These are phyloP conservation scores for Perca fluviatilis DNA, from an alignment of 2,113 vertebrate genomes.

Conservation along the genomic window DNA sequence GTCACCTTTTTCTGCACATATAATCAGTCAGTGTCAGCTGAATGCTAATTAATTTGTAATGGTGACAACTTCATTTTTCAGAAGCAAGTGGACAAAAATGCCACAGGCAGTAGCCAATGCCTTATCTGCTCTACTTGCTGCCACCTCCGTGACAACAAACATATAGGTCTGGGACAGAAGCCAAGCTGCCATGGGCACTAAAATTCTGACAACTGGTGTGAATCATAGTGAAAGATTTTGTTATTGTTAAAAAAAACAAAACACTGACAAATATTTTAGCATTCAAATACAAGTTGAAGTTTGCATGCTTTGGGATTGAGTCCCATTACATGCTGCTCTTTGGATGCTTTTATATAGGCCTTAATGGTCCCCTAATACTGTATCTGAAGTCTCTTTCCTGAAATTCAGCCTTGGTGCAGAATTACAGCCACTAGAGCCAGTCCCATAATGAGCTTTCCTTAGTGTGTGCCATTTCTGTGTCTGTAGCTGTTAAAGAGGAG, in stretches of 20 bases:
- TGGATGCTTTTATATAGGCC: no score
- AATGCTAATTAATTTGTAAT: conserved; percentile 49
- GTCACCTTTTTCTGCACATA: conserved; percentile 26
- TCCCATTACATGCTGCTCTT: no score
- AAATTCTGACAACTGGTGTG: conserved; percentile 19
- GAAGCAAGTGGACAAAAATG: neutral
- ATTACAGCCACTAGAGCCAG: no score
- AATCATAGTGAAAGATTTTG: neutral
- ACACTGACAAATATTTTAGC: neutral
- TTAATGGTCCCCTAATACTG: no score
- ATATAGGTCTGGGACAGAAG: conserved; percentile 28
- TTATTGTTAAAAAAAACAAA: neutral
- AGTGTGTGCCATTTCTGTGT: no score
- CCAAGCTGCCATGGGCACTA: conserved; percentile 15
- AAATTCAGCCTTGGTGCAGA: no score
- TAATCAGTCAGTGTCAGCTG: conserved; percentile 26
- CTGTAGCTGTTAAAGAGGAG: no score
- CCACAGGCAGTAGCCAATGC: conserved; percentile 5
- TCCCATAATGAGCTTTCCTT: no score
- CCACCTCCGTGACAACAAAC: conserved; percentile 29
- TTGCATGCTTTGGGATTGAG: neutral
- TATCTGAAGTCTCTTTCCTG: no score
- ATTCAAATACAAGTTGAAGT: neutral
- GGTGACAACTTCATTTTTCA: conserved; percentile 50
- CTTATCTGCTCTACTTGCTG: conserved; percentile 32